Percentiles rank a stretch among this genome's conserved stretches.
phyloP scores from a whole-genome alignment of 2,888 invertebrate species.

The Mimas tiliae region DNA sequence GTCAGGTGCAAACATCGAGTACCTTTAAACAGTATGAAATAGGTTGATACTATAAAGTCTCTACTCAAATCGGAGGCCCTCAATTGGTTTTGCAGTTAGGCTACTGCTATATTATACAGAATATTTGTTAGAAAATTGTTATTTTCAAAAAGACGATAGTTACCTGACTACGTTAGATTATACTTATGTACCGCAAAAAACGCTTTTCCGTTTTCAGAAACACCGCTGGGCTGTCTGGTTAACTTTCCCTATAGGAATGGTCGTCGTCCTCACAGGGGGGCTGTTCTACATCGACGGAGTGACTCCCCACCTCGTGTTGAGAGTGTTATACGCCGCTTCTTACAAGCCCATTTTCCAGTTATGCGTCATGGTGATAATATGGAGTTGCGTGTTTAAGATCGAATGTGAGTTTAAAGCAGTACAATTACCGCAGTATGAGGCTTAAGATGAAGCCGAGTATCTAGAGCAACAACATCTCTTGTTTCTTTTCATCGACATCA shows the following conservation, averaged over 20 bases:
- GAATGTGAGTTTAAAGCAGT: constrained; percentile 58
- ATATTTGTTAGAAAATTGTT: too few species aligned
- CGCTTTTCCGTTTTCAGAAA: constrained; percentile 52
- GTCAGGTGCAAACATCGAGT: too few species aligned
- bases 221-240: constrained; percentile 61
- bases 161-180: too few species aligned
- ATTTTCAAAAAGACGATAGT: too few species aligned
- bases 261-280: constrained; percentile 66
- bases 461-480: too few species aligned
- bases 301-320: constrained; percentile 36
- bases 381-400: constrained; percentile 62
- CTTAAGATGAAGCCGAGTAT: too few species aligned
- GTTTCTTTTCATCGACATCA: too few species aligned
- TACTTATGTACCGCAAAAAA: neutral
- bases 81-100: too few species aligned
- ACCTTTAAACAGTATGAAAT: too few species aligned
- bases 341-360: constrained; percentile 68
- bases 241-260: constrained; percentile 57
- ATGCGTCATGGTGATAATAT: constrained; percentile 51
- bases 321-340: constrained; percentile 60
- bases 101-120: too few species aligned
- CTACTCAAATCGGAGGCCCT: too few species aligned
- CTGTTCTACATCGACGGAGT: constrained; percentile 63
- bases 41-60: too few species aligned
- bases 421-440: neutral